Evolutionary conservation across 2,797 vertebrate species (phyloP), one percentile per base, ranked within the genome.

Genomic region (Orestias chungarensis): DNA sequence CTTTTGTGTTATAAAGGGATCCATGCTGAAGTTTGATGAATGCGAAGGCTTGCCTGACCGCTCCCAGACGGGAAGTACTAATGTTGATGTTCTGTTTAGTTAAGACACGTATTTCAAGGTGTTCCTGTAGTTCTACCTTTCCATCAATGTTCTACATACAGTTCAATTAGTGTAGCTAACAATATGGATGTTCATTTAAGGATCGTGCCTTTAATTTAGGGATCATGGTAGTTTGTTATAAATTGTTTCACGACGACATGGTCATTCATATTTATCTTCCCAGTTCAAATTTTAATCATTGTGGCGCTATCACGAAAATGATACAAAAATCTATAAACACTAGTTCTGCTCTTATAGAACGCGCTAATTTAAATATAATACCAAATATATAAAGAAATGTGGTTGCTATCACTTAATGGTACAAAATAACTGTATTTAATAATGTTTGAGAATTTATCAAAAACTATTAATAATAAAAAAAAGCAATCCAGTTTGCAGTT

Each of bases 141-240:
- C 33, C 33, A 59, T 59, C 1, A 10, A 59, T 3, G 18, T 20
- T 33, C 5, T 6, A 23, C 3, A 10, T 59, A 35, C 8, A 59
- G 12, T 33, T 38, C n/a, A 0, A 61, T 38, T 38, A 75, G 77
- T 46, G 17, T 27, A 3, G 7, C 27, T 18, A 55, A 8, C 15
- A 29, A n/a, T 67, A 23, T 70, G 47, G 23, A 15, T 44, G 61
- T 29, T 23, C 10, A 8, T 68, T 64, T 61, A 10, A 70, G 49
- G 49, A 62, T n/a, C 62, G 20, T 17, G 0, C 3, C 12, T 57
- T 66, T 50, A 2, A 25, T 67, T 66, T 64, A 33, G 64, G n/a
- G 66, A 80, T 61, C 27, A 67, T 66, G 55, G 71, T 47, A 73
- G 35, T 49, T 46, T 84, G 69, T 68, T 29, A 44, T 23, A 65